phyloP scores from a whole-genome alignment of 2,888 invertebrate species.

The Cyclophora punctaria region DNA sequence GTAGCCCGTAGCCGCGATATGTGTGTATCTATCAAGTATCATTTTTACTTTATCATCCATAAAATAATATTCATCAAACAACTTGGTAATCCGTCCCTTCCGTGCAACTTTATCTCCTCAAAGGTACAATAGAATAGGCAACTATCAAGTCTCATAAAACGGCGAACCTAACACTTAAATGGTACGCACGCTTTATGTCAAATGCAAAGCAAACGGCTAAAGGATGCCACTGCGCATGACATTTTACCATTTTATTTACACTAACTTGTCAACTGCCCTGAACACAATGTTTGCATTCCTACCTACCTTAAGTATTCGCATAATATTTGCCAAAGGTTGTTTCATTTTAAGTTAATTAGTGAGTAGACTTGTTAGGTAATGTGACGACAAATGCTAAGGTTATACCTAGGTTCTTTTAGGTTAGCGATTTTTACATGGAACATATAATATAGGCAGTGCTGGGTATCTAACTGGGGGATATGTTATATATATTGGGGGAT shows the following conservation, averaged over 20 bases:
- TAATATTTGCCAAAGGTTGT: slow-evolving; percentile 6
- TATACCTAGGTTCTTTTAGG: too few species aligned
- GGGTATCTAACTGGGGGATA: too few species aligned
- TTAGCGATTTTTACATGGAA: too few species aligned
- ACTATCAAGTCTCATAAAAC: slow-evolving; percentile 54
- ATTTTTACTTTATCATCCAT: too few species aligned
- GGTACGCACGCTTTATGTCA: slow-evolving; percentile 51
- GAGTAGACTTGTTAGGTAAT: too few species aligned
- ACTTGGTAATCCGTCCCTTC: slow-evolving; percentile 29
- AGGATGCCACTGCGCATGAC: slow-evolving; percentile 31
- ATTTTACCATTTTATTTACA: slow-evolving; percentile 38
- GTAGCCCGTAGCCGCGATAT: too few species aligned
- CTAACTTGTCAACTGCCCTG: slow-evolving; percentile 22
- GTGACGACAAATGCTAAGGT: too few species aligned
- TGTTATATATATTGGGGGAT: too few species aligned
- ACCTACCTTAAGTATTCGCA: slow-evolving; percentile 7
- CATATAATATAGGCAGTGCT: too few species aligned
- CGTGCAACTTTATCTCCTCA: slow-evolving; percentile 44
- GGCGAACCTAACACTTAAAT: slow-evolving; percentile 42
- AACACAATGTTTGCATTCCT: slow-evolving; percentile 19
- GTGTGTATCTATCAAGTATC: too few species aligned
- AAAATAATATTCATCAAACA: too few species aligned
- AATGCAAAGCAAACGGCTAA: slow-evolving; percentile 37
- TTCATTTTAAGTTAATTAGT: not conserved
- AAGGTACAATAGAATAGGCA: slow-evolving; percentile 48